phyloP scores from a whole-genome alignment of 2,888 invertebrate genomes.

The Brassicogethes aeneus region DNA sequence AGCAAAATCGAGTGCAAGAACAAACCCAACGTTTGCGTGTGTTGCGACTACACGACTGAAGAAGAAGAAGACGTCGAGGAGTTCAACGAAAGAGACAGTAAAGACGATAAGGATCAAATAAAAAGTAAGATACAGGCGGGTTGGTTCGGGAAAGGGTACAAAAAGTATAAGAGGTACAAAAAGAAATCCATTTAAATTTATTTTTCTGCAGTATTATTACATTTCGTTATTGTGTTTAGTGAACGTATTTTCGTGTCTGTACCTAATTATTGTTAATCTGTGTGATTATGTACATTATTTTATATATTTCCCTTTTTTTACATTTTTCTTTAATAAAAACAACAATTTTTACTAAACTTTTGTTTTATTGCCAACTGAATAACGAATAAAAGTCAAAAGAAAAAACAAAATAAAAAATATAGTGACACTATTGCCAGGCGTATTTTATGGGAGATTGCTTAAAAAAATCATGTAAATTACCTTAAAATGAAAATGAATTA shows the following conservation, averaged over 20 bases:
- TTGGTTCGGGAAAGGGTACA: slow-evolving; percentile 84
- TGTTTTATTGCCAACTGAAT: no score
- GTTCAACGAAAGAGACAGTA: slow-evolving; percentile 13
- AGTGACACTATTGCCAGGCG: no score
- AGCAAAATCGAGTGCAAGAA: slow-evolving; percentile 38
- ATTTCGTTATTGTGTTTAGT: background rate
- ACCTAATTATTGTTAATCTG: background rate
- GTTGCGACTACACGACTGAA: slow-evolving; percentile 49
- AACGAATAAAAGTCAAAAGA: no score
- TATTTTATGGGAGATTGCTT: no score
- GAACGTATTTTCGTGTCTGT: background rate
- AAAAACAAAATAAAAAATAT: no score
- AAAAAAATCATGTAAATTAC: no score
- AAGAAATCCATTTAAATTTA: slow-evolving; percentile 16
- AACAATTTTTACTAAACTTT: no score
- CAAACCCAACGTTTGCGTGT: slow-evolving; percentile 51
- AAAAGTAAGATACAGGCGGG: slow-evolving; percentile 50
- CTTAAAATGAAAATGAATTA: no score
- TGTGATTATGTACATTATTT: no score
- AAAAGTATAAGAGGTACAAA: slow-evolving; percentile 55
- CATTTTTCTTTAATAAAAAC: no score
- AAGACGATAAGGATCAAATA: slow-evolving; percentile 22
- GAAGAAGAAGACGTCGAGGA: slow-evolving; percentile 32
- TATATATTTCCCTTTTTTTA: no score
- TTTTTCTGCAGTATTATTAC: slow-evolving; percentile 18